Base-by-base conservation (phyloP, 2,797 vertebrate species). In the Bovichtus variegatus region DNA sequence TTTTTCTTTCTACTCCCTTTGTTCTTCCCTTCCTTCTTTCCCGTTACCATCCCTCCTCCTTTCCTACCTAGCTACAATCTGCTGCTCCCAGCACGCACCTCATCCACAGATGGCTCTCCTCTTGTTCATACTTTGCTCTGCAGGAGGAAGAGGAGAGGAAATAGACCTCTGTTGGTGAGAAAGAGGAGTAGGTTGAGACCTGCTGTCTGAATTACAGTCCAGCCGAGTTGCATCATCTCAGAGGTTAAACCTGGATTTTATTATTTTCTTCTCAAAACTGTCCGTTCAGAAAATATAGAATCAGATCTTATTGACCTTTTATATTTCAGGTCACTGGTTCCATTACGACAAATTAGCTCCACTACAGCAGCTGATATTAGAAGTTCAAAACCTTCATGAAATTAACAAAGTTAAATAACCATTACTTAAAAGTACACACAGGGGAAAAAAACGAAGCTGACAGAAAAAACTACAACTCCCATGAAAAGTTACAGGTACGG, bases 141-240 rank as follows among this genome's bases (percentile, higher is more conserved):
- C 77, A 59, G 87, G 85, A 74, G 69, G 68, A 81, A 72, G 66
- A 87, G 67, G 51, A 81, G 60, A 90, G 86, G 76, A 87, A 85
- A 87, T 87, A 9, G 74, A 78, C 66, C 77, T 87, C 81, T 44
- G 74, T 44, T 55, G 81, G 69, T 85, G 84, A 81, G 73, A 76
- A 74, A 80, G 80, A 88, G 75, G 78, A 84, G 72, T 74, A 55
- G 76, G 76, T 44, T 66, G 76, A 50, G 60, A 38, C 60, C 73
- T 69, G 70, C 80, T 84, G 79, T 60, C 49, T 76, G 68, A 75
- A 50, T 65, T 43, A 61, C 15, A 3, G 47, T 84, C 73, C 83
- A 2, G 41, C 63, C 10, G 40, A 49, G 51, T 69, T 50, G 44
- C n/a, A 27, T 50, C 64, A 9, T 31, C 29, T 55, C 16, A 3